Base-by-base conservation (phyloP, 2,888 invertebrate genomes). In the Miltochrista miniata region DNA sequence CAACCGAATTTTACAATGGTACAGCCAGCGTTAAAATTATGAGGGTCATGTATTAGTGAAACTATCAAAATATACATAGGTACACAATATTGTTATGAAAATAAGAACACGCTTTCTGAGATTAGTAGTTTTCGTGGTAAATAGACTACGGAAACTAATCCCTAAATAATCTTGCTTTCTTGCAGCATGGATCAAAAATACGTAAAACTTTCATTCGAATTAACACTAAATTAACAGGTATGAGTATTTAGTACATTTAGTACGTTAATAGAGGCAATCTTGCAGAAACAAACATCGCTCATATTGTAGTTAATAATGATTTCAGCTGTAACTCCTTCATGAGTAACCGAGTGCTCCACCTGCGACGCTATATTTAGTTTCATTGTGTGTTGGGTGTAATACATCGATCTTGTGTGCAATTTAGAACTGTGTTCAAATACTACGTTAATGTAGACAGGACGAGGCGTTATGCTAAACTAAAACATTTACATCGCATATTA, bases 341-440 rank as follows among this genome's bases (percentile, higher is more conserved):
- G 68, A 76, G 71, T 68, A 77, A 70, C 73, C 72, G 76, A 70
- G 73, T 77, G 75, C 76, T 80, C 80, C 81, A 83, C 81, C 83
- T 83, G 83, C 75, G 71, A 54, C 65, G 78, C 87, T 90, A 90
- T 87, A 87, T 84, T 89, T 90, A 90, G 87, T 81, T 76, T 79
- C 85, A 88, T 87, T 90, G 88, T 88, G 79, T 81, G 81, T 78
- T 83, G 79, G 74, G 74, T 75, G 79, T 81, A 76, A 76, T 78
- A 79, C 79, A 85, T 81, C 76, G 79, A 81, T 79, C 77, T 78
- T 73, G 75, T 74, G 72, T 65, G 67, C 69, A 72, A 73, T 73
- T 71, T 69, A 68, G 64, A 70, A 60, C 68, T 59, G 53, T 47
- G 50, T 50, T 45, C 18, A 24, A 4, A 24, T 24, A 4, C 18